These are phyloP conservation scores for Drosophila merina DNA, from an alignment of 2,888 invertebrate genomes.

Conservation along the genomic window DNA sequence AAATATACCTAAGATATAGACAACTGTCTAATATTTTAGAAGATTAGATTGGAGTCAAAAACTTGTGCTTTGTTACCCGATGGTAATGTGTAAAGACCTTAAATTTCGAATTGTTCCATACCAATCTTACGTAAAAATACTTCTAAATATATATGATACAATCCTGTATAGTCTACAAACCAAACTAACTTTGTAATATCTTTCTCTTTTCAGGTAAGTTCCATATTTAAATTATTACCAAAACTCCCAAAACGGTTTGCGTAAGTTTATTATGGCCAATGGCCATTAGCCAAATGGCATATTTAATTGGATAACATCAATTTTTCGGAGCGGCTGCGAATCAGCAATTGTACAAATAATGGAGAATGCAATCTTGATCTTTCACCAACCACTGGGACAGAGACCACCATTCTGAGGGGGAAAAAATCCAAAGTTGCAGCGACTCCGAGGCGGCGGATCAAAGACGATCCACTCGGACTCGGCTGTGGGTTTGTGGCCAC, in stretches of 20 bases:
- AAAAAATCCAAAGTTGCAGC: slow-evolving; percentile 15
- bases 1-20: neutral
- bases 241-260: slow-evolving; percentile 45
- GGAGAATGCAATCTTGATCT: slow-evolving; percentile 49
- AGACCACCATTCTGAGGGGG: slow-evolving; percentile 17
- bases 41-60: neutral
- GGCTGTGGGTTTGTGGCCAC: slow-evolving; percentile 28
- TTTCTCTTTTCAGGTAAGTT: slow-evolving; percentile 67
- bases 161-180: neutral
- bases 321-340: slow-evolving; percentile 11
- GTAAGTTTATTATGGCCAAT: slow-evolving; percentile 47
- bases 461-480: slow-evolving; percentile 28
- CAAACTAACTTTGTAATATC: slow-evolving; percentile 49
- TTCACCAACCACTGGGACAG: slow-evolving; percentile 50
- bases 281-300: slow-evolving; percentile 57
- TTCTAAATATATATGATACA: neutral
- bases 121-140: slow-evolving; percentile 2
- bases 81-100: neutral
- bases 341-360: slow-evolving; percentile 47
- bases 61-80: neutral
- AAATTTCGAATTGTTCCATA: neutral
- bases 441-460: slow-evolving; percentile 40
- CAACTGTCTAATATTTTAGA: neutral
- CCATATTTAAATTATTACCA: slow-evolving; percentile 1
- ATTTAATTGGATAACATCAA: slow-evolving; percentile 51